Conservation (phyloP, 2,113 vertebrate species). For the Trogon melanurus region DNA sequence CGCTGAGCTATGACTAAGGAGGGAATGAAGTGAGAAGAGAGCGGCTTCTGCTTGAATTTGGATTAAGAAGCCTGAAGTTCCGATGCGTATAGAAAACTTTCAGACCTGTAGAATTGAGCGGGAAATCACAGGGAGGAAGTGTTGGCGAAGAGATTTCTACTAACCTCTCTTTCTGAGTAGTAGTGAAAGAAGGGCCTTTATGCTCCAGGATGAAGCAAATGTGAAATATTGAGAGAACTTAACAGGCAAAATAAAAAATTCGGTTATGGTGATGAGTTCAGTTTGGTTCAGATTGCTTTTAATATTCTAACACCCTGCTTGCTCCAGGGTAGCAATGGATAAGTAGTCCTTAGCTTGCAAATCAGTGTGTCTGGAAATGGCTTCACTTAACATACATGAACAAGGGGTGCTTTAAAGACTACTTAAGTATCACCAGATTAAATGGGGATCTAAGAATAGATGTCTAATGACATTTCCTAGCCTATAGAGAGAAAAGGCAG, state of each 20-base stretch:
- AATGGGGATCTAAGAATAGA: conserved; percentile 35
- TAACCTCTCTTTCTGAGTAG: neutral
- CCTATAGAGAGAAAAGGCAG: neutral
- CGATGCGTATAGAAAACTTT: neutral
- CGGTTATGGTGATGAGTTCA: neutral
- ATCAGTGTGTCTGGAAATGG: neutral
- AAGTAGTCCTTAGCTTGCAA: neutral
- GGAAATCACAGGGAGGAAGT: neutral
- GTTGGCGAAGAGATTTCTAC: neutral
- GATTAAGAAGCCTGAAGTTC: neutral
- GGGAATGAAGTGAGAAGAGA: neutral
- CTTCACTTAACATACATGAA: neutral
- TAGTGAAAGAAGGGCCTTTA: neutral
- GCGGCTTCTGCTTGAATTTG: neutral
- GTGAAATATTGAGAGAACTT: neutral
- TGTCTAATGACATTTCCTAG: conserved; percentile 29
- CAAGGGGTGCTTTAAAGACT: conserved; percentile 18
- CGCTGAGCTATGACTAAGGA: neutral
- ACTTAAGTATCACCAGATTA: conserved; percentile 9
- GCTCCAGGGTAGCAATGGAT: neutral
- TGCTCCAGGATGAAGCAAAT: neutral
- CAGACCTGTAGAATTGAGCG: neutral
- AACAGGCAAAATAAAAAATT: neutral
- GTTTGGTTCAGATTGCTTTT: neutral
- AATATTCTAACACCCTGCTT: neutral